These are phyloP conservation scores for Onthophagus sagittarius DNA, from an alignment of 2,888 invertebrate species.

Conservation along the genomic window DNA sequence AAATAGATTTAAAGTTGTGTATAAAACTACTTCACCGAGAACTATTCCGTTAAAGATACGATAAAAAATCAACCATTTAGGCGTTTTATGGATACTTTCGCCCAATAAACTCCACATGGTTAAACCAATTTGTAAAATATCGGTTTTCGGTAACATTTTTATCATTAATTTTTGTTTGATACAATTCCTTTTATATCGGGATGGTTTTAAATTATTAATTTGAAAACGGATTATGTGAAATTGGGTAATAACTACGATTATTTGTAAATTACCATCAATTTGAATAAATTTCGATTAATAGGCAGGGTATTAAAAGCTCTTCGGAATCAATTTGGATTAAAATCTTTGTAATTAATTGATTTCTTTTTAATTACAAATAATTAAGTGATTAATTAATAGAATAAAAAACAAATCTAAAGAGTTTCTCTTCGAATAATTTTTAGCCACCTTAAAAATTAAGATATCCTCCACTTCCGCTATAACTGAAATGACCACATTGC, in stretches of 20 bases:
- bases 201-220: no score
- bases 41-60: constrained; percentile 12
- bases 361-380: no score
- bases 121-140: constrained; percentile 13
- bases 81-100: constrained; percentile 7
- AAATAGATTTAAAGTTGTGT: neutral
- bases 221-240: neutral
- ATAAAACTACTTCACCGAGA: neutral
- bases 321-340: no score
- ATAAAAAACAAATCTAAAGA: no score
- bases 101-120: constrained; percentile 8
- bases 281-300: neutral
- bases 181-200: neutral
- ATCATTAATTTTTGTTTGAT: neutral
- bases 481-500: no score
- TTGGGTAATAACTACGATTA: neutral
- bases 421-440: no score
- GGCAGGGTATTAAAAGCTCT: no score
- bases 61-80: neutral
- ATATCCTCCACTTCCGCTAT: no score
- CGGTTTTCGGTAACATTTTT: constrained; percentile 8
- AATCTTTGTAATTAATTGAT: no score
- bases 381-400: no score
- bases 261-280: neutral
- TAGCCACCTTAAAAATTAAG: no score